Evolutionary conservation across 2,888 invertebrate species (phyloP).

Genomic region (Nephrotoma appendiculata): DNA sequence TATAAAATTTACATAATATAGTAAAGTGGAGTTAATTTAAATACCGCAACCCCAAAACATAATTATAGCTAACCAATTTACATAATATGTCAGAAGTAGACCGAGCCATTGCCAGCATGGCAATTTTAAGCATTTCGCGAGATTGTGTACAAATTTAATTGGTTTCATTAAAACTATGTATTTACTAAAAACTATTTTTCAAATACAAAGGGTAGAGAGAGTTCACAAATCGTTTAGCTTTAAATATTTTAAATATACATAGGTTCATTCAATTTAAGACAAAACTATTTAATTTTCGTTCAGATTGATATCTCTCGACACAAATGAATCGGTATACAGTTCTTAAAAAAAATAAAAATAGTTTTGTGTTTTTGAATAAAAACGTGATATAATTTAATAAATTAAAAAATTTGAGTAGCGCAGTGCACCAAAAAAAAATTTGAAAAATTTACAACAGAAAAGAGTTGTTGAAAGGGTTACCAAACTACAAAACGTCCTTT

Average conservation of each 20-base stretch:
- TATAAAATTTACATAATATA: no score
- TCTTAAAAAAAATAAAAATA: neutral
- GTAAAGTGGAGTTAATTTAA: no score
- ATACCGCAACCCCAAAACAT: rapidly evolving
- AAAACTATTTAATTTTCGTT: neutral
- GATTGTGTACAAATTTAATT: neutral
- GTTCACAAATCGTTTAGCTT: neutral
- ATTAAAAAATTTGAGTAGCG: neutral
- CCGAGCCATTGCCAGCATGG: no score
- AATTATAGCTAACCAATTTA: no score
- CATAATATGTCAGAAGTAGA: no score
- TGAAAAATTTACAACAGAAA: neutral
- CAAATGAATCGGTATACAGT: neutral
- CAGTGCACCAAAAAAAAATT: neutral
- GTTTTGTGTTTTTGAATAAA: neutral
- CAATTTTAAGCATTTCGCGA: no score
- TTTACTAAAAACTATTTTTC: neutral
- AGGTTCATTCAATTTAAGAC: neutral
- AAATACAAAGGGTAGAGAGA: neutral
- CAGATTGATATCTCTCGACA: neutral
- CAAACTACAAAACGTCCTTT: neutral
- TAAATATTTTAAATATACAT: neutral
- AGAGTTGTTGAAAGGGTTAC: neutral
- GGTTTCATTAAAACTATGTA: neutral
- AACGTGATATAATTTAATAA: neutral